These are phyloP conservation scores for Ciconia nigra DNA, from an alignment of 2,797 vertebrate species.

Conservation along the genomic window DNA sequence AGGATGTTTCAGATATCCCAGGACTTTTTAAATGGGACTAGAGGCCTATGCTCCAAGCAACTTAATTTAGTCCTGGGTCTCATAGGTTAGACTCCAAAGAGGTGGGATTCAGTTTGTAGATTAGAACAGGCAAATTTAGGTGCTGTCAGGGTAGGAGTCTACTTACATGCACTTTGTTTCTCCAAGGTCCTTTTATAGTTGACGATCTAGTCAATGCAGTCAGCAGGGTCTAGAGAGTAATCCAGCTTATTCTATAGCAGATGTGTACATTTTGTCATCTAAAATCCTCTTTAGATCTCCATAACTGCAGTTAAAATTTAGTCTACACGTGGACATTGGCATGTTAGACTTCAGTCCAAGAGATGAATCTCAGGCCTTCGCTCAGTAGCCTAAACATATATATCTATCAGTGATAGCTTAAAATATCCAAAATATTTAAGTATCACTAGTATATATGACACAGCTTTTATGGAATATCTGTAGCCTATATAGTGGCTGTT, in stretches of 20 bases:
- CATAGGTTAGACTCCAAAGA: background rate
- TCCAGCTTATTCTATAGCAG: fast-evolving
- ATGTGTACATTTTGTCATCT: background rate
- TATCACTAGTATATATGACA: background rate
- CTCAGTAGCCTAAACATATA: background rate
- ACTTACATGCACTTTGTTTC: background rate
- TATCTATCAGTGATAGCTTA: background rate
- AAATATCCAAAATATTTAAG: background rate
- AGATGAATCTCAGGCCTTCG: background rate
- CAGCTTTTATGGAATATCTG: background rate
- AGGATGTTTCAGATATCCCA: background rate
- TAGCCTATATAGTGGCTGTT: background rate
- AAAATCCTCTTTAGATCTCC: background rate
- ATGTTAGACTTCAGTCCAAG: background rate
- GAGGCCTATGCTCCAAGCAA: background rate
- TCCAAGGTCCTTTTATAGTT: background rate
- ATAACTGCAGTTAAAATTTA: background rate
- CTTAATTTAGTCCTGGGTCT: background rate
- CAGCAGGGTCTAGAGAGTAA: background rate
- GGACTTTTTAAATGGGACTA: background rate
- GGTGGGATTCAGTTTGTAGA: background rate
- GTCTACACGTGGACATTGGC: fast-evolving
- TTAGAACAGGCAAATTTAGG: background rate
- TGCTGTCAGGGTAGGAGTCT: background rate
- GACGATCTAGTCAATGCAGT: background rate